Evolutionary conservation across 2,113 vertebrate genomes (phyloP).

Genomic region (Cavia aperea): DNA sequence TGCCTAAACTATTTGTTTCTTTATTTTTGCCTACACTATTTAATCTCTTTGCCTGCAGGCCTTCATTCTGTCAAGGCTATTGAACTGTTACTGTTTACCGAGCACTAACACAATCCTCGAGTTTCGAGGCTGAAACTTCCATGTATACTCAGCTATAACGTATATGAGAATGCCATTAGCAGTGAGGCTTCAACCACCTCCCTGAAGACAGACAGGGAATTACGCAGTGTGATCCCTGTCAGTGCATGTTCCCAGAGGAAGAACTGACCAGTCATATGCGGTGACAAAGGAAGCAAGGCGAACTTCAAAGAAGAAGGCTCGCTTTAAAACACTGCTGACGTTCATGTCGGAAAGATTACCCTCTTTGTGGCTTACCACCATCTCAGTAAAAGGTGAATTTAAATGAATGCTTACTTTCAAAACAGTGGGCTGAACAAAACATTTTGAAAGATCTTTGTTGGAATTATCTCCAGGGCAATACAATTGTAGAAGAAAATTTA

Average conservation of each 20-base stretch:
- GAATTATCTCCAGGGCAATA: constrained; percentile 36
- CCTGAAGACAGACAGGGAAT: not conserved
- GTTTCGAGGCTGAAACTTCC: not conserved
- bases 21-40: constrained; percentile 25
- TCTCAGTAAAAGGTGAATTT: not conserved
- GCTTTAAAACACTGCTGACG: not conserved
- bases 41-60: not conserved
- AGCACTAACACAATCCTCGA: not conserved
- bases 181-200: not conserved
- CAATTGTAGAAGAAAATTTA: not conserved
- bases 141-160: not conserved
- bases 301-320: not conserved
- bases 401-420: not conserved
- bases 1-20: not conserved
- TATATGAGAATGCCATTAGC: not conserved
- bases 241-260: not conserved
- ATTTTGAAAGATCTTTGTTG: not conserved
- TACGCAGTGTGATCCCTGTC: not conserved
- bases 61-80: constrained; percentile 26
- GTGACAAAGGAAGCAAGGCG: not conserved
- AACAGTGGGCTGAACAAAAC: not conserved
- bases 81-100: not conserved
- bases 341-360: not conserved
- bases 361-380: not conserved
- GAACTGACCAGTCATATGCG: not conserved